Conservation (phyloP, 1,140 invertebrate genomes). For the Spodoptera litura region DNA sequence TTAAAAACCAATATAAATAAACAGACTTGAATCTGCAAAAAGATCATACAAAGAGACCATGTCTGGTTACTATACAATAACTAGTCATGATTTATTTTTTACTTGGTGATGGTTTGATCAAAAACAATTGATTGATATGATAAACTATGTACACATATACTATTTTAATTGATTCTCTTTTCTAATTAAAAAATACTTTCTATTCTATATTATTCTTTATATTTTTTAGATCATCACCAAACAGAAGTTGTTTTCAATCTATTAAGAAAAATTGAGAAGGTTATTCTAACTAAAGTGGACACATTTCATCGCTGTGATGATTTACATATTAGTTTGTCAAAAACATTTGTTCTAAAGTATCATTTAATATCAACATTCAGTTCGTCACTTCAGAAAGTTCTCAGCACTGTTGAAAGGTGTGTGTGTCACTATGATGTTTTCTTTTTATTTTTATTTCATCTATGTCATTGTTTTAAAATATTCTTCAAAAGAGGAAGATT, state of each 20-base stretch:
- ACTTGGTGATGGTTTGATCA: no score
- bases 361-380: slow-evolving; percentile 74
- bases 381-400: slow-evolving; percentile 60
- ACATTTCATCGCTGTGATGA: slow-evolving; percentile 68
- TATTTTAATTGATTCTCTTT: background rate
- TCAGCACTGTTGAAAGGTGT: slow-evolving; percentile 64
- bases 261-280: slow-evolving; percentile 62
- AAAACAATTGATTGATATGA: no score
- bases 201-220: background rate
- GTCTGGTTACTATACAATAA: no score
- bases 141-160: background rate
- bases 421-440: slow-evolving; percentile 46
- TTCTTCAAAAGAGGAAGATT: background rate
- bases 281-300: slow-evolving; percentile 52
- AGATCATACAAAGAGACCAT: no score
- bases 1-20: no score
- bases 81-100: no score
- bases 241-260: slow-evolving; percentile 61
- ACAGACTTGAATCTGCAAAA: no score
- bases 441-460: background rate
- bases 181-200: no score
- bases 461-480: background rate
- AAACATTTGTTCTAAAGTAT: slow-evolving; percentile 75
- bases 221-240: slow-evolving; percentile 53
- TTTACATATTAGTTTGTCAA: slow-evolving; percentile 82